Percentiles rank a stretch among this genome's conserved stretches.
Evolutionary conservation across 23 tunicate genomes (phyloP).

Genomic region (Oikopleura albicans): DNA sequence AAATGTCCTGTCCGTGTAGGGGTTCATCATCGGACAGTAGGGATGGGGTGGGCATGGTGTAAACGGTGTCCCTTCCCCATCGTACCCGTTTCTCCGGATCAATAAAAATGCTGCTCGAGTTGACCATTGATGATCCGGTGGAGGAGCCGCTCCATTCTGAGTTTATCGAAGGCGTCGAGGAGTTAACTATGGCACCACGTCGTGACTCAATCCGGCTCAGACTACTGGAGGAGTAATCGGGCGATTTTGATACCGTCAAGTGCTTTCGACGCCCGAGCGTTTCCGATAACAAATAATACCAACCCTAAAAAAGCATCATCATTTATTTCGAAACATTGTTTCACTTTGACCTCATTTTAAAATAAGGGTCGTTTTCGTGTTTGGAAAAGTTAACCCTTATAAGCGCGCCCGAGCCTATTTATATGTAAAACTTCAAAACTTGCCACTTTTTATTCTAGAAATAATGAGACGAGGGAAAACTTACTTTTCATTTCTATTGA

Average conservation of each 20-base stretch:
- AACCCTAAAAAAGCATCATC: conserved; percentile 42
- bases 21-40: background rate
- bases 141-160: background rate
- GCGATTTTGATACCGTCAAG: conserved; percentile 21
- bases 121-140: background rate
- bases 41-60: background rate
- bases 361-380: too few relatives aligned
- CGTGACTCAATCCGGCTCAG: background rate
- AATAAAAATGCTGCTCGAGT: background rate
- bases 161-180: background rate
- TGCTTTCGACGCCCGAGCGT: conserved; percentile 36
- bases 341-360: too few relatives aligned
- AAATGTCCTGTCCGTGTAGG: conserved; percentile 1
- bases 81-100: background rate
- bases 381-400: background rate
- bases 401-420: background rate
- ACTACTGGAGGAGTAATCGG: background rate
- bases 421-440: background rate
- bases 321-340: too few relatives aligned
- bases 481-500: too few relatives aligned
- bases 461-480: too few relatives aligned
- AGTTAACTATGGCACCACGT: background rate
- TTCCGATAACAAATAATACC: conserved; percentile 37
- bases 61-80: background rate
- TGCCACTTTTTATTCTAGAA: too few relatives aligned